Evolutionary conservation across 1,140 invertebrate genomes (phyloP), one percentile per base, ranked within the genome.

Genomic region (Aphelenchoides besseyi): DNA sequence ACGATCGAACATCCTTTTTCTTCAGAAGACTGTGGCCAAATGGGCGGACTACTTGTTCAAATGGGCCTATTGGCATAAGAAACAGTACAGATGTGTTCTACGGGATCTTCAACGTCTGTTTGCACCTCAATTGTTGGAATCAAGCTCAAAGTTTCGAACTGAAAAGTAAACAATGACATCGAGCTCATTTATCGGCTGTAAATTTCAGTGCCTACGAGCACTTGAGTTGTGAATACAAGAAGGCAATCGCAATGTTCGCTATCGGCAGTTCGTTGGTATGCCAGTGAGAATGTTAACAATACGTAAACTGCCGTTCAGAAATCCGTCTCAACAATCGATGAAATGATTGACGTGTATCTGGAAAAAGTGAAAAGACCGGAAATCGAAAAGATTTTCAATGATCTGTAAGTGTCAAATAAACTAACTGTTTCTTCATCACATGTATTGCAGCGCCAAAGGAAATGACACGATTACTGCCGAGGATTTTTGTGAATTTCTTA

Each of bases 301-400:
- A n/a, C n/a, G n/a, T n/a, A n/a, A n/a, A n/a, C n/a, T n/a, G n/a
- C n/a, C n/a, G n/a, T 48, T 12, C 41, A 48, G 41, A 48, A 48
- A 23, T 48, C 41, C 41, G 30, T 66, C 3, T 2, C 0, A 33
- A 36, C 63, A 12, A 1, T 41, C 23, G 1, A 12, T 18, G 16
- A 29, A 16, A 33, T 76, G 16, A 12, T 76, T 1, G 37, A 76
- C 8, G 3, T 32, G 1, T 74, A 74, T 55, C 3, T 76, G 2
- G 52, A 72, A 2, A 66, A 53, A n/a, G 63, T 74, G 0, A 28
- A 73, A 32, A 18, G 74, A 32, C 74, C 70, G 0, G 73, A 74
- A 23, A 28, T 74, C 18, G 32, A 52, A 41, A 23, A 76, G 32
- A 5, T 74, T 9, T 76, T 74, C 36, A 72, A 74, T 33, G 29